Conservation (phyloP, 2,797 vertebrate species). For the Cirrhinus mrigala region DNA sequence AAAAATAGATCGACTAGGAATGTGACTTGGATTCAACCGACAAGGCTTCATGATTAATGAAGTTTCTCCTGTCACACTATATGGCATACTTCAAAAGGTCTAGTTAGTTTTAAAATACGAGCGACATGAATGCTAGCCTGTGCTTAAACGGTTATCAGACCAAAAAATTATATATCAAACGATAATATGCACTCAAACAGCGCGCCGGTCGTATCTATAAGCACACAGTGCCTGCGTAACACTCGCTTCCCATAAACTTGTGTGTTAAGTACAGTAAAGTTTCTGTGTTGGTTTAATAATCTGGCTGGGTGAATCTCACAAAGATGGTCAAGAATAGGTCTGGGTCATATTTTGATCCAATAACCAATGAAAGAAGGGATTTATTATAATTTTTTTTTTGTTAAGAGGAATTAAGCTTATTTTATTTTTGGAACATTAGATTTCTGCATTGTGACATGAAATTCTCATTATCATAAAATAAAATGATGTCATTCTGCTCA, state of each 20-base stretch:
- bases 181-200: background rate
- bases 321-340: background rate
- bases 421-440: background rate
- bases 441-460: background rate
- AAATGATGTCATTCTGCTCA: background rate
- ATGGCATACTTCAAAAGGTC: background rate
- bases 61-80: background rate
- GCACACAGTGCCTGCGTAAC: conserved; percentile 63
- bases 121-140: conserved; percentile 13
- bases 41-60: background rate
- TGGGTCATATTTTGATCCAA: background rate
- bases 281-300: conserved; percentile 21
- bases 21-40: background rate
- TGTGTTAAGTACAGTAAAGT: conserved; percentile 23
- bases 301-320: background rate
- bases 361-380: background rate
- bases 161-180: conserved; percentile 29
- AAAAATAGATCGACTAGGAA: conserved; percentile 6
- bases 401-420: background rate
- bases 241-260: conserved; percentile 4
- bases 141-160: conserved; percentile 16
- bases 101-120: conserved; percentile 10
- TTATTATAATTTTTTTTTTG: background rate
- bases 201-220: conserved; percentile 42
- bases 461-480: background rate